phyloP scores from a whole-genome alignment of 2,888 invertebrate species.

The Galeruca laticollis region DNA sequence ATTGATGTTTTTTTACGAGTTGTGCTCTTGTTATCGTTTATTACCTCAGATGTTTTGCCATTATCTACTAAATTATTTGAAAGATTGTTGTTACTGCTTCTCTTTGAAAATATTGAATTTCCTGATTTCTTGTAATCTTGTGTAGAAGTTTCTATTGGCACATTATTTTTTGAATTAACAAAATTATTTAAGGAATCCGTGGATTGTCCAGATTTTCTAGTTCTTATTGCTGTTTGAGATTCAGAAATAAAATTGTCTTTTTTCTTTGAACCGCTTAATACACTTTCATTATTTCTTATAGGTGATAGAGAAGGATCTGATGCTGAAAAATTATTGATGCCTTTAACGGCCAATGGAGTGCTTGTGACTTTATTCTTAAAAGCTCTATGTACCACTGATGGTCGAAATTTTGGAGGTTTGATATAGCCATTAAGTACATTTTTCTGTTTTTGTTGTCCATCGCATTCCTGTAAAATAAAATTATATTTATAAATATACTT shows the following conservation, averaged over 20 bases:
- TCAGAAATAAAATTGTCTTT: background rate
- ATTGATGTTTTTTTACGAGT: background rate
- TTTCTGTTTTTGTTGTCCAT: background rate
- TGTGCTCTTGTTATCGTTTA: background rate
- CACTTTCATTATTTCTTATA: background rate
- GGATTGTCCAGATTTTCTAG: background rate
- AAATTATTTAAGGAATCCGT: too few species aligned
- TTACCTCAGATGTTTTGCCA: background rate
- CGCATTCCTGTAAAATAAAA: constrained; percentile 1
- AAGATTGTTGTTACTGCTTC: background rate
- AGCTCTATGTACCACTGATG: constrained; percentile 20
- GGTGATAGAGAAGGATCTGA: constrained; percentile 6
- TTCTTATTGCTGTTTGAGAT: too few species aligned
- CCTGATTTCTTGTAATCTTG: background rate
- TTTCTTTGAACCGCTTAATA: background rate
- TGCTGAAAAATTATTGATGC: background rate
- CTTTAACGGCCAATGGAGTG: constrained; percentile 4
- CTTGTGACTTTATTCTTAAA: constrained; percentile 10
- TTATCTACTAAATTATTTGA: background rate
- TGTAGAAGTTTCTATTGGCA: background rate
- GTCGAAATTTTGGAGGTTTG: constrained; percentile 7
- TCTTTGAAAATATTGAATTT: background rate
- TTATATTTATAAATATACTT: background rate
- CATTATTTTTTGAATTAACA: background rate
- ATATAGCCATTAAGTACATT: background rate